Evolutionary conservation across 2,888 invertebrate species (phyloP), one percentile per base, ranked within the genome.

Genomic region (Desoria tigrina): DNA sequence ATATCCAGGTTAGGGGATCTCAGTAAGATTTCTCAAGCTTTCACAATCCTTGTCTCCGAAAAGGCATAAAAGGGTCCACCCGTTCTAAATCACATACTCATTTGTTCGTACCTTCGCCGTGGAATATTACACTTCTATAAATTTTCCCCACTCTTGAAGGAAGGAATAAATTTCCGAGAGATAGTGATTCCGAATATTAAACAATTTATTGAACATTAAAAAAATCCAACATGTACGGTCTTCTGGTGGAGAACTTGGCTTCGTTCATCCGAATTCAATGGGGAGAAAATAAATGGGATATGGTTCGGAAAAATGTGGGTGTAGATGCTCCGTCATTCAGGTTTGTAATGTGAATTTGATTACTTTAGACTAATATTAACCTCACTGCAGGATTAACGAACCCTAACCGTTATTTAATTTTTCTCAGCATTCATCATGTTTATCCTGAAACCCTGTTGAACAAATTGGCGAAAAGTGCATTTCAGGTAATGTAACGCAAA

Each of bases 211-310:
- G n/a, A n/a, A n/a, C n/a, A n/a, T n/a, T n/a, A n/a, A n/a, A n/a
- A n/a, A n/a, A n/a, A n/a, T n/a, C n/a, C 18, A 57, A 28, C 24
- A 97, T 98, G 98, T 98, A 98, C 84, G 98, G 98, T 39, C 84
- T 98, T 72, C 86, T 98, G 49, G 83, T 98, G 78, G 96, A 97
- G 81, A 94, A 95, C 79, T 86, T 97, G 83, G 89, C 92, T 76
- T 93, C 94, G 81, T 95, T 89, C 82, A 90, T 98, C 78, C 89
- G 91, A 68, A 87, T 89, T 78, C 89, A 88, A n/a, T 97, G 94
- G 82, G 97, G 97, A 0, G 94, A 95, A 79, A 92, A 92, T 21
- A 87, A 89, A 77, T 97, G 96, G 96, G 92, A 94, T 77, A 90
- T 92, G 79, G 92, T 96, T 69, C 83, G 94, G 63, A 82, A 90